These are phyloP conservation scores for Tragelaphus scriptus DNA, from an alignment of 2,113 vertebrate species.

Conservation along the genomic window DNA sequence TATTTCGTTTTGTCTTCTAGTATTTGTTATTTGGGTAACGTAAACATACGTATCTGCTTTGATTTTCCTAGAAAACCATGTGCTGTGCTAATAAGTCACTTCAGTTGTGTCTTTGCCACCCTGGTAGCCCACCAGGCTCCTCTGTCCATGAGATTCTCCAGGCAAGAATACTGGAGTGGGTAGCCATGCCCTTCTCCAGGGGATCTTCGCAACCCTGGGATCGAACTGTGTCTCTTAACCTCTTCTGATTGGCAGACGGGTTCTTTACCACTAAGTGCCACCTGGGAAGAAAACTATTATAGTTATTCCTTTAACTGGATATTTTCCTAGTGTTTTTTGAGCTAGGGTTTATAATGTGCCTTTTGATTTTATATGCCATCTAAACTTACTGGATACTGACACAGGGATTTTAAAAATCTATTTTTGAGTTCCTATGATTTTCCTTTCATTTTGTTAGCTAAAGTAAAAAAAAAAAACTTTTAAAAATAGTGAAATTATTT, in stretches of 20 bases:
- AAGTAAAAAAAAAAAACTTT: neutral
- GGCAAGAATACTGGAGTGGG: neutral
- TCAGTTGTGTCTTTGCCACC: neutral
- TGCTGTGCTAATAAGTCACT: neutral
- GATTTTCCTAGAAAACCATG: neutral
- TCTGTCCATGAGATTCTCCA: neutral
- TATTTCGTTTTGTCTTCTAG: conserved; percentile 35
- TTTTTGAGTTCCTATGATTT: neutral
- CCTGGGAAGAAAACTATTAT: neutral
- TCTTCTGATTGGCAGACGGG: neutral
- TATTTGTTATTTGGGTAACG: neutral
- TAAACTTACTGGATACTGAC: neutral
- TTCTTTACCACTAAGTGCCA: neutral
- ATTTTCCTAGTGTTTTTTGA: conserved; percentile 13
- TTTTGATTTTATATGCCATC: neutral
- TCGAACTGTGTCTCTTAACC: neutral
- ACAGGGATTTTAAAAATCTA: neutral
- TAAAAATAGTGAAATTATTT: neutral
- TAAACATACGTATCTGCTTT: neutral
- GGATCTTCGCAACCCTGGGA: neutral
- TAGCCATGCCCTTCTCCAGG: neutral
- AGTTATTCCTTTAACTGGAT: neutral
- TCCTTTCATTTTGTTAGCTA: neutral
- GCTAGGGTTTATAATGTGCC: neutral
- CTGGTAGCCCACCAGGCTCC: neutral